Evolutionary conservation across 2,888 invertebrate species (phyloP).

Genomic region (Ophion ellenae): DNA sequence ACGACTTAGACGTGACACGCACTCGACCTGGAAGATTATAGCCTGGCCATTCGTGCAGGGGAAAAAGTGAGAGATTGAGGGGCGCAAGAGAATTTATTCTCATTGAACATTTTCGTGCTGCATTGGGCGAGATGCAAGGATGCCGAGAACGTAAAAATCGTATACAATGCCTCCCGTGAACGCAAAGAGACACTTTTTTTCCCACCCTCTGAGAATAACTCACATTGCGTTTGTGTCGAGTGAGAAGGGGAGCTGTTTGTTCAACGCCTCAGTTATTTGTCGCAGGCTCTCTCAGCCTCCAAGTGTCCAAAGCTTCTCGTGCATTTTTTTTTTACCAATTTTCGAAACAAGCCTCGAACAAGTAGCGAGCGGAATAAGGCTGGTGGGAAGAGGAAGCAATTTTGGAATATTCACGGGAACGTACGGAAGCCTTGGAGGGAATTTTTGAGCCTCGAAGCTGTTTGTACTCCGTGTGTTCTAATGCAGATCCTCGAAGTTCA

Average conservation of each 20-base stretch:
- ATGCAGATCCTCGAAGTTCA: constrained; percentile 20
- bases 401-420: background rate
- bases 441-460: background rate
- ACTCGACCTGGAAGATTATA: constrained; percentile 70
- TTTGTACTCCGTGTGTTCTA: background rate
- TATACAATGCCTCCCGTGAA: background rate
- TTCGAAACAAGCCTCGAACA: background rate
- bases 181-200: background rate
- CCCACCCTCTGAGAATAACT: background rate
- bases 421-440: background rate
- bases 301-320: background rate
- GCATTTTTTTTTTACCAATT: background rate
- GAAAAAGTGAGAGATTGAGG: constrained; percentile 54
- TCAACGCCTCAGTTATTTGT: background rate
- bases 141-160: background rate
- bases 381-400: background rate
- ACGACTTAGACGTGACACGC: constrained; percentile 69
- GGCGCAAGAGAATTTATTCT: constrained; percentile 16
- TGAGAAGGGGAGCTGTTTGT: background rate
- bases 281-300: background rate
- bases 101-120: constrained; percentile 19
- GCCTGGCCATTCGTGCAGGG: constrained; percentile 61
- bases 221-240: background rate
- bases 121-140: background rate
- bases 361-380: background rate